Evolutionary conservation across 2,888 invertebrate species (phyloP), one percentile per base, ranked within the genome.

Genomic region (Mimumesa dahlbomi): DNA sequence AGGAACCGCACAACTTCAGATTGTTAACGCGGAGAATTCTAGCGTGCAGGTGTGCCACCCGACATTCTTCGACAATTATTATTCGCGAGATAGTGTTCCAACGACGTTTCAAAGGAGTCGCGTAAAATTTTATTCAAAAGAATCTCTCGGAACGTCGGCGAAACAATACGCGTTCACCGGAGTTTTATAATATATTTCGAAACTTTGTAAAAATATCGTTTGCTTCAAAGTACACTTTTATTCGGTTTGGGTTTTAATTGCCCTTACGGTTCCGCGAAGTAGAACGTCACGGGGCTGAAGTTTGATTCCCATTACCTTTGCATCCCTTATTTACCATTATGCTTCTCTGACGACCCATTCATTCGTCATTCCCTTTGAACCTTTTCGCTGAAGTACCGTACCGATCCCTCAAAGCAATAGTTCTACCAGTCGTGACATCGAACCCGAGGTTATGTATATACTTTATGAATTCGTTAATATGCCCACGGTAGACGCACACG

Each of bases 361-460:
- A 42, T 42, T 61, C 59, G 45, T 16, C 52, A 52, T 36, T 48
- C 61, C 56, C 53, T 64, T 69, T 59, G 54, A 69, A 59, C 49
- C 45, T 16, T n/a, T 53, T 45, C 46, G 9, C 34, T 25, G 19
- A 48, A 16, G 19, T 25, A 53, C 29, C 42, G 29, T n/a, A n/a
- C 6, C 38, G 46, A 46, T 68, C 56, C 59, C 43, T 49, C 59
- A 45, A 50, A 69, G 43, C 64, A 43, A 64, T 68, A 53, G 54
- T 63, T 64, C 48, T 13, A 19, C 14, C 48, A 16, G 7, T 14
- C 45, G 19, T 19, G 45, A 25, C 38, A 16, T 38, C 25, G 19
- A 50, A 50, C 18, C 42, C 48, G 38, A 2, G 19, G 13, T n/a
- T 5, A 18, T 22, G 2, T n/a, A 2, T 42, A 1, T 21, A 21